Evolutionary conservation across 2,113 vertebrate species (phyloP).

Genomic region (Dascyllus trimaculatus): DNA sequence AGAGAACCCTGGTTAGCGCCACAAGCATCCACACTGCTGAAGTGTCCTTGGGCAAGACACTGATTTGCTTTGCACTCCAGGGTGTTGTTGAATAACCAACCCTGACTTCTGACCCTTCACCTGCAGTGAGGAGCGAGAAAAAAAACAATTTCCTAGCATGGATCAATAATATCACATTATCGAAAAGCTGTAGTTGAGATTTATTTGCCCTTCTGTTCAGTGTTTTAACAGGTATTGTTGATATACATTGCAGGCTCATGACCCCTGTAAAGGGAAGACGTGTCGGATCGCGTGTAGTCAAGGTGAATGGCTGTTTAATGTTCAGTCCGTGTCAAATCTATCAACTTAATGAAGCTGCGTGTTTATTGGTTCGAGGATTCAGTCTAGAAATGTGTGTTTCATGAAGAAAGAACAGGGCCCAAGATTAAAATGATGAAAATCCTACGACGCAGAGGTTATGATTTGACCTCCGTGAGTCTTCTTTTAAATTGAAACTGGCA

Average conservation of each 20-base stretch:
- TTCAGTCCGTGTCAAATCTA: conserved; percentile 30
- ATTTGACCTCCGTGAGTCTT: not conserved
- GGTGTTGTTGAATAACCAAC: conserved; percentile 12
- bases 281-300: conserved; percentile 35
- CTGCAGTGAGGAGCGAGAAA: conserved; percentile 6
- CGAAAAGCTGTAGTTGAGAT: conserved; percentile 60
- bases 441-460: not conserved
- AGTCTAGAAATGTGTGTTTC: conserved; percentile 4
- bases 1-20: not conserved
- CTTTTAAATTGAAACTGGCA: conserved; percentile 21
- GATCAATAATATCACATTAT: conserved; percentile 73
- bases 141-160: conserved; percentile 47
- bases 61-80: conserved; percentile 37
- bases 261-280: conserved; percentile 23
- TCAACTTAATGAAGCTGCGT: conserved; percentile 40
- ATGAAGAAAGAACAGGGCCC: not conserved
- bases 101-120: conserved; percentile 54
- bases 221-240: conserved; percentile 37
- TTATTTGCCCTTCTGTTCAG: conserved; percentile 34
- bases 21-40: not conserved
- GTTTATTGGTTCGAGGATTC: conserved; percentile 14
- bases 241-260: conserved; percentile 23
- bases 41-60: conserved; percentile 30
- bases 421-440: conserved; percentile 9
- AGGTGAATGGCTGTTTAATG: conserved; percentile 44